Evolutionary conservation across 2,113 vertebrate genomes (phyloP).

Genomic region (Oenanthe melanoleuca): DNA sequence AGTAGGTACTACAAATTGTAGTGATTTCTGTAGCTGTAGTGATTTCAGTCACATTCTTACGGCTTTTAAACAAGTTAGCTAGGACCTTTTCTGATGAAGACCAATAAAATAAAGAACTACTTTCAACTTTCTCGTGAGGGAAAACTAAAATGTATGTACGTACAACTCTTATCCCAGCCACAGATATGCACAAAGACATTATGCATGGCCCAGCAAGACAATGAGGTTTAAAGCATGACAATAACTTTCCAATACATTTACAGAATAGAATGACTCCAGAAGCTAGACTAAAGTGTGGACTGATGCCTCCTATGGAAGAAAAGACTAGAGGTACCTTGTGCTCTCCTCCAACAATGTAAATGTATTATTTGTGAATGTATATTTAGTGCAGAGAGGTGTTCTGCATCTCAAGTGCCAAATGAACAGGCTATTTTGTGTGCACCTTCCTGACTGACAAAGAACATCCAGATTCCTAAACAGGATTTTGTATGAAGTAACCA

Average conservation of each 20-base stretch:
- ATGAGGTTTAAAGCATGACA: neutral
- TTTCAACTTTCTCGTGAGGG: neutral
- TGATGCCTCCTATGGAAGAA: neutral
- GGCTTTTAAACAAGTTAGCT: neutral
- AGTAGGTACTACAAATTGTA: neutral
- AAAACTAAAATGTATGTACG: neutral
- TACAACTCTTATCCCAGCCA: neutral
- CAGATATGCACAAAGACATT: neutral
- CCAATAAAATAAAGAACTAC: neutral
- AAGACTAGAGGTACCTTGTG: neutral
- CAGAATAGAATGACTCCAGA: neutral
- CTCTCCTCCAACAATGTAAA: neutral
- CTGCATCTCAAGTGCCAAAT: neutral
- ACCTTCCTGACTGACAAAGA: neutral
- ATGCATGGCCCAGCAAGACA: neutral
- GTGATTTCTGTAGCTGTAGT: neutral
- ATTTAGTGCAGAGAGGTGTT: neutral
- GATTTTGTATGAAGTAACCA: neutral
- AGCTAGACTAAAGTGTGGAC: neutral
- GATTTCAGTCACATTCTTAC: neutral
- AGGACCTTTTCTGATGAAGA: neutral
- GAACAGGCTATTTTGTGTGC: neutral
- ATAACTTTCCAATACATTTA: neutral
- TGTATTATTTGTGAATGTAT: neutral
- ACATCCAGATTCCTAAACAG: neutral